Conservation (phyloP, 1,140 invertebrate genomes). For the Akabosia matsudoensis region DNA sequence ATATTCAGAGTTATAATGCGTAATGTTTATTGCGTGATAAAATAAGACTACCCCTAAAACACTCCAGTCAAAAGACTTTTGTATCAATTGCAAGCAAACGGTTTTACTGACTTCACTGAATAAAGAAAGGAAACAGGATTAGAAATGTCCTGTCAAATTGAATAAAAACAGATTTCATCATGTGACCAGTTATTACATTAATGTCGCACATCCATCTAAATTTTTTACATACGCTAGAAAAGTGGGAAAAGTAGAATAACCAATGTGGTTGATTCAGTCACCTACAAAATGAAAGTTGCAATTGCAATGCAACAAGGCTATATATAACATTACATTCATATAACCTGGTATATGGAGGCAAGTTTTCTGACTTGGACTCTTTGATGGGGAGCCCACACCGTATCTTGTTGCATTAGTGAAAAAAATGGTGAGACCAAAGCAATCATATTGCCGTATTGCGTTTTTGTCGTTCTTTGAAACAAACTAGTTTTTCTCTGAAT, state of each 20-base stretch:
- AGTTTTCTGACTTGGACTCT: no score
- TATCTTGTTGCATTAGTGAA: background rate
- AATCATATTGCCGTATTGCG: background rate
- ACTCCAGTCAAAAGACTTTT: no score
- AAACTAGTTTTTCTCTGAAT: background rate
- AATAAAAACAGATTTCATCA: constrained; percentile 17
- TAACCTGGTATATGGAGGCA: no score
- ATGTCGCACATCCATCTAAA: background rate
- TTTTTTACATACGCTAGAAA: background rate
- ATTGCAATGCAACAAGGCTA: background rate
- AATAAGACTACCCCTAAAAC: no score
- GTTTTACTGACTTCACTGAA: background rate
- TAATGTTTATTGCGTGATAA: no score
- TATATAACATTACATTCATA: no score
- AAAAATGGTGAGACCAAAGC: background rate
- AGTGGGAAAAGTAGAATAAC: background rate
- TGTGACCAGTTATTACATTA: background rate
- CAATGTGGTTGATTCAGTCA: background rate
- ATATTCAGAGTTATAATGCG: no score
- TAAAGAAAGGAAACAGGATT: constrained; percentile 10
- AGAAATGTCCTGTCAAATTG: constrained; percentile 11
- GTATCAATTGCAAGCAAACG: background rate
- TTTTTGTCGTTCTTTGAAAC: background rate
- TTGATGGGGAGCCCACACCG: no score
- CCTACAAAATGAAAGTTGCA: background rate